phyloP scores from a whole-genome alignment of 2,113 vertebrate genomes.

The Glaucomys volans region DNA sequence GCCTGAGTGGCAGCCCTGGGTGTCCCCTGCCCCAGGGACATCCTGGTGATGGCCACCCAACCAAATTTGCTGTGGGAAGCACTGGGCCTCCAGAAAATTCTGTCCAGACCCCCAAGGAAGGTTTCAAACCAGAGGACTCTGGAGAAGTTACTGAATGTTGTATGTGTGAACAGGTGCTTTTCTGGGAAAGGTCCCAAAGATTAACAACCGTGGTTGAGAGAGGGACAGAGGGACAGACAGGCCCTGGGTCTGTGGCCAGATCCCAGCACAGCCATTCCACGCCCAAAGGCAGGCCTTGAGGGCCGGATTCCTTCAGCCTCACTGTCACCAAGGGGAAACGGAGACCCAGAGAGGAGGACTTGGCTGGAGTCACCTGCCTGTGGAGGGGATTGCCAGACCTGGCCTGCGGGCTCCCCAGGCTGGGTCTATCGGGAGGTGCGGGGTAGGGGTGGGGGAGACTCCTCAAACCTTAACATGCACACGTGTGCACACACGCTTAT shows the following conservation, averaged over 20 bases:
- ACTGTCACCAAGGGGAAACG: background rate
- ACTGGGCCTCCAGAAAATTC: background rate
- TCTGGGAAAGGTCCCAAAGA: background rate
- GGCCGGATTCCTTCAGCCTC: no score
- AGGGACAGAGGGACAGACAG: background rate
- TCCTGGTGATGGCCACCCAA: background rate
- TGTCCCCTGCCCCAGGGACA: background rate
- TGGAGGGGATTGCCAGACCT: background rate
- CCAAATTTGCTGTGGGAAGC: background rate
- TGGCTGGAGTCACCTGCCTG: background rate
- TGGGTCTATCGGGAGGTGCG: background rate
- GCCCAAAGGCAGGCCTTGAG: background rate
- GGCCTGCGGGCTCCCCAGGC: background rate
- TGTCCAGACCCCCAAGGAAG: background rate
- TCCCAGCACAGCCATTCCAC: background rate
- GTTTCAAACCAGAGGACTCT: background rate
- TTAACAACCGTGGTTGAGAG: fast-evolving
- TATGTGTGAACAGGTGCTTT: background rate
- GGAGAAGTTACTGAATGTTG: background rate
- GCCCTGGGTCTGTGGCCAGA: background rate
- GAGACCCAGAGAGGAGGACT: background rate
- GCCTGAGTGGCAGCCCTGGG: background rate
- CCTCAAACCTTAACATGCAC: background rate
- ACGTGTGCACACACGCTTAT: fast-evolving
- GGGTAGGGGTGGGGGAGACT: background rate